Evolutionary conservation across 35 echinoderm and acorn worm species (phyloP), one percentile per base, ranked within the genome.

Genomic region (Ptychodera flava): DNA sequence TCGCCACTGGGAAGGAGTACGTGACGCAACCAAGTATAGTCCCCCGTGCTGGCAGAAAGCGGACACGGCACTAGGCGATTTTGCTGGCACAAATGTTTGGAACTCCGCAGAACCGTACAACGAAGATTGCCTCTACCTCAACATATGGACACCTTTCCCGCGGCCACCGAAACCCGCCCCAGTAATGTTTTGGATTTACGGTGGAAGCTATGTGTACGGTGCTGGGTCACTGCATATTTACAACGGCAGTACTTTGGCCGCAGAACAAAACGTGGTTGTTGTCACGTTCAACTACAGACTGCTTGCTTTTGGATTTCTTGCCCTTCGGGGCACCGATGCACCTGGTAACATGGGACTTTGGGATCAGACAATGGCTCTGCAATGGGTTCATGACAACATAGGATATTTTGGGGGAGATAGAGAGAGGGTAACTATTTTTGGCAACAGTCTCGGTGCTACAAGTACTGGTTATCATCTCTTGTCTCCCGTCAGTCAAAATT

Each of bases 41-140:
- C 81, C 83, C 6, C 92, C 87, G 22, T 98, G 95, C 32, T 85
- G 31, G 33, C 92, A 94, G 35, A 45, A 84, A 32, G 90, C 87
- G 31, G 92, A 98, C 36, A 38, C 29, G 28, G 35, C 15, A 28
- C 93, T 92, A 35, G 79, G 38, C 16, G 90, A 85, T 16, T 98
- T 98, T 84, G 28, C 28, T 29, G 92, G 95, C 34, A 83, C 92
- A 0, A 90, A 92, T 64, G 86, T 86, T 82, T 94, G 95, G 92
- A 94, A 94, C 33, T 81, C 85, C 16, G 88, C 91, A 27, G 88
- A 87, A 1, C 81, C 81, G 79, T 85, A 92, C 35, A 87, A 80
- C 45, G 92, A 94, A 78, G 92, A 97, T 53, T 94, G 95, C 36
- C 79, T 98, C 35, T 86, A 86, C 38, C 35, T 94, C 6, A 98